A percentile compares a stretch with the other conserved stretches of the same genome.
phyloP scores from a whole-genome alignment of 2,797 vertebrate species.

The Cyprinodon diabolis region DNA sequence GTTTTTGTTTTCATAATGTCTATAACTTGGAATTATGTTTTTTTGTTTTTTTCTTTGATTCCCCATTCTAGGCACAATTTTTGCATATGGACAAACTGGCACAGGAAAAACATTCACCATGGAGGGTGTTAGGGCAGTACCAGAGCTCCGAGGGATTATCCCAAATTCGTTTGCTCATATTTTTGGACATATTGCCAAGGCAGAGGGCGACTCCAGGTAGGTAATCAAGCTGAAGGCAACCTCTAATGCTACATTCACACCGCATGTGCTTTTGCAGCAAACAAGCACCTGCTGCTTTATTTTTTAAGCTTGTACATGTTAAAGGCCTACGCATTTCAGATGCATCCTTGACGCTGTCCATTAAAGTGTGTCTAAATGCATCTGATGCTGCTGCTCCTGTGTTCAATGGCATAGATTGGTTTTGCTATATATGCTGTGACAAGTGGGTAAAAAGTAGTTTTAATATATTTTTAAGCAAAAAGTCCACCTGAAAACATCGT shows the following conservation, averaged over 20 bases:
- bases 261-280: no score
- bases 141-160: slow-evolving; percentile 97
- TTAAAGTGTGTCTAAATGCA: no score
- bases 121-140: slow-evolving; percentile 96
- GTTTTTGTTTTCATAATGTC: not conserved
- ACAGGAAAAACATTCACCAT: slow-evolving; percentile 99
- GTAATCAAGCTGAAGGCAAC: not conserved
- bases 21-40: not conserved
- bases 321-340: no score
- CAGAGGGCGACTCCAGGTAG: slow-evolving; percentile 96
- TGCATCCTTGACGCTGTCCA: no score
- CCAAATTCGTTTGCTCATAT: slow-evolving; percentile 99
- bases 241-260: not conserved
- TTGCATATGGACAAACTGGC: slow-evolving; percentile 98
- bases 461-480: no score
- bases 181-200: slow-evolving; percentile 99
- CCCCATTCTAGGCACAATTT: slow-evolving; percentile 91
- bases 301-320: no score
- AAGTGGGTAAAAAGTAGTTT: no score
- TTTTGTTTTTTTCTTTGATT: slow-evolving; percentile 2
- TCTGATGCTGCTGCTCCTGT: no score
- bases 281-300: no score
- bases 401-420: no score
- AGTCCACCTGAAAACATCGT: no score
- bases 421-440: no score